Evolutionary conservation across 2,113 vertebrate species (phyloP), one percentile per base, ranked within the genome.

Genomic region (Bostrychus sinensis): DNA sequence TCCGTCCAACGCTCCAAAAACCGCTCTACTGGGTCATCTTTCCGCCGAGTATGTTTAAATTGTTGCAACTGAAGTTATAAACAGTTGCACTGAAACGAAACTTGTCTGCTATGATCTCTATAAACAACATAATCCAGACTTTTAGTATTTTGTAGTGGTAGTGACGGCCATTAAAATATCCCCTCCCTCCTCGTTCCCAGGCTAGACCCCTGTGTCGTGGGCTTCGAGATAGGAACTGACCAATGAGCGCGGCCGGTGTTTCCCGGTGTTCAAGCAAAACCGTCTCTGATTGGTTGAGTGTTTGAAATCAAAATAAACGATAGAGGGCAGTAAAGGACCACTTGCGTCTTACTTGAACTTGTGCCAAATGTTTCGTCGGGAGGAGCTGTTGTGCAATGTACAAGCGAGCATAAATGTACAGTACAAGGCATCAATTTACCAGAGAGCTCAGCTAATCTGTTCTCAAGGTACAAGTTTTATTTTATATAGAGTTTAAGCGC

Each of bases 101-200:
- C 3, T 11, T 45, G 4, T 34, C n/a, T 71, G 61, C 0, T 14
- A 45, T 0, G 46, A 25, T 66, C 48, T 69, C 75, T 74, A 76
- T 62, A 58, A 20, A 39, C 51, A 10, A 8, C 42, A 78, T 86
- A 86, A 86, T 87, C 65, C 66, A 57, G 68, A 88, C 80, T 81
- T 88, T 87, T 83, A 71, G 81, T 70, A 72, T 79, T 75, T 66
- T 68, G 63, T 66, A 81, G 75, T 72, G 80, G 65, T 55, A 64
- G 65, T 84, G 89, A 59, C 90, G 86, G 86, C 90, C 91, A 92
- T 91, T 91, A 89, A 88, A 83, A 84, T 81, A 70, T 78, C 88
- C 87, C 89, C 90, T 90, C 89, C 91, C 90, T 89, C 86, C 77
- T 79, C 80, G 76, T 43, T 75, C 75, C 25, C 55, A 79, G 80